phyloP scores from a whole-genome alignment of 1,140 invertebrate species.

The Phymastichus coffea region DNA sequence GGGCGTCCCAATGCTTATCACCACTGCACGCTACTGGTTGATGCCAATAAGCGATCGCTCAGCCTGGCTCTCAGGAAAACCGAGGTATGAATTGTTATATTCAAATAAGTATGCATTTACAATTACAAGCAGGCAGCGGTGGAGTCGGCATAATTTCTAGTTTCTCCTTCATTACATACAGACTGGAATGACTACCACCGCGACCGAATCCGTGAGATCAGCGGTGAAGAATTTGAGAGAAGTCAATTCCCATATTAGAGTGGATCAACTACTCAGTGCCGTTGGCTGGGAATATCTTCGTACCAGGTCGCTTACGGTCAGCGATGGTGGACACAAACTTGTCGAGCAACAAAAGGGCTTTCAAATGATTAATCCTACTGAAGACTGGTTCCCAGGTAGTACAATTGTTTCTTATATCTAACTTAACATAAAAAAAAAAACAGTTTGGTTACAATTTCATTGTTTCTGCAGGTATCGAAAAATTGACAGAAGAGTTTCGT shows the following conservation, averaged over 20 bases:
- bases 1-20: constrained; percentile 85
- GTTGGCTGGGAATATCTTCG: constrained; percentile 82
- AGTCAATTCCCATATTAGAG: constrained; percentile 67
- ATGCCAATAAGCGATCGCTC: constrained; percentile 76
- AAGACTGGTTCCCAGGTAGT: constrained; percentile 83
- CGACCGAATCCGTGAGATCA: constrained; percentile 77
- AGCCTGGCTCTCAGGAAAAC: constrained; percentile 65
- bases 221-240: constrained; percentile 79
- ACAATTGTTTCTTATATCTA: background rate
- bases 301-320: constrained; percentile 63
- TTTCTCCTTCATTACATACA: constrained; percentile 44
- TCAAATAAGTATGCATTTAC: background rate
- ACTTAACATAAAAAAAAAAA: background rate
- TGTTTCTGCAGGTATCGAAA: constrained; percentile 62
- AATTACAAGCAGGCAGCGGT: background rate
- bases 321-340: constrained; percentile 68
- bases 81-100: constrained; percentile 66
- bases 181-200: constrained; percentile 70
- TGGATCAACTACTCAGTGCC: constrained; percentile 69
- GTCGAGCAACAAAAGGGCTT: constrained; percentile 75
- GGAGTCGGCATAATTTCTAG: background rate
- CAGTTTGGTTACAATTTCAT: background rate
- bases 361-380: constrained; percentile 81
- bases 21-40: constrained; percentile 89
- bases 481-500: constrained; percentile 61